phyloP scores from a whole-genome alignment of 1,140 invertebrate genomes.

The Drosophila lowei region DNA sequence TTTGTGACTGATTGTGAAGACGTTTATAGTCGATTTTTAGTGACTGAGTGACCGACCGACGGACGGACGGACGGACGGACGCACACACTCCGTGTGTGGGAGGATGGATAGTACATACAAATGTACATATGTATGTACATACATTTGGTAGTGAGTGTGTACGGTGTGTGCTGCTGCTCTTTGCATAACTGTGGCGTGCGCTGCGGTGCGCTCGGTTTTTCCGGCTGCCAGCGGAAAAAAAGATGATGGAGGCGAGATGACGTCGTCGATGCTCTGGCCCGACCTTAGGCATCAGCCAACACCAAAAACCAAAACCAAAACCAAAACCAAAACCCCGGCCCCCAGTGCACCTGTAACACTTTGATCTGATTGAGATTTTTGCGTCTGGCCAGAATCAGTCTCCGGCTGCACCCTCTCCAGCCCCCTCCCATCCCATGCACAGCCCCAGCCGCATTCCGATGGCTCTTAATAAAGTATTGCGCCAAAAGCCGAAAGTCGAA shows the following conservation, averaged over 20 bases:
- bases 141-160: slow-evolving; percentile 1
- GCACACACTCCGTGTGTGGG: slow-evolving; percentile 21
- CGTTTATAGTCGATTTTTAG: slow-evolving; percentile 81
- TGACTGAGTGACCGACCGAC: slow-evolving; percentile 58
- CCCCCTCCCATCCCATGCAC: not conserved
- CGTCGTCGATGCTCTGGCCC: slow-evolving; percentile 42
- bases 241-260: slow-evolving; percentile 52
- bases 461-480: slow-evolving; percentile 66
- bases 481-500: slow-evolving; percentile 58
- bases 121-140: not conserved
- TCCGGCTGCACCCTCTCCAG: slow-evolving; percentile 5
- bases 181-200: slow-evolving; percentile 67
- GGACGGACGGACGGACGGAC: slow-evolving; percentile 1
- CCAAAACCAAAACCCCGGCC: slow-evolving; percentile 8
- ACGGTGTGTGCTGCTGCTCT: slow-evolving; percentile 44
- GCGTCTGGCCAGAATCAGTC: slow-evolving; percentile 66
- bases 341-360: slow-evolving; percentile 65
- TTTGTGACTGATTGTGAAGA: slow-evolving; percentile 81
- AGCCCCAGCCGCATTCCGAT: slow-evolving; percentile 66
- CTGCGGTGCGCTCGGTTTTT: slow-evolving; percentile 35
- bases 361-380: slow-evolving; percentile 67
- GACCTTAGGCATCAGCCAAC: slow-evolving; percentile 51
- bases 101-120: slow-evolving; percentile 5
- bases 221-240: slow-evolving; percentile 44
- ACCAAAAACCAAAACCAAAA: slow-evolving; percentile 6